Base-by-base conservation (phyloP, 1,140 invertebrate species). In the Aradophagus sp. region DNA sequence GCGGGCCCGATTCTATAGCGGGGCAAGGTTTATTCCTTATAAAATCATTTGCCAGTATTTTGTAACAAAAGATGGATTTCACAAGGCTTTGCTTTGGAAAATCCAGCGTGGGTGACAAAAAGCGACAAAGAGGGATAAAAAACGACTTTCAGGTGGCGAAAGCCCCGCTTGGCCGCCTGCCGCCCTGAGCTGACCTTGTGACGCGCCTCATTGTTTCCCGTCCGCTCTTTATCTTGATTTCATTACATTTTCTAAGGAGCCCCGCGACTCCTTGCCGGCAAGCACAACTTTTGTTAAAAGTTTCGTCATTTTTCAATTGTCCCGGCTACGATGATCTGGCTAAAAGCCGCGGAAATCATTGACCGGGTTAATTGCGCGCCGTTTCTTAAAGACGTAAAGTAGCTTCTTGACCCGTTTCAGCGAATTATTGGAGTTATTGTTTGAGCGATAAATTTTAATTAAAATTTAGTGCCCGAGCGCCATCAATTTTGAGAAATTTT, bases 221-320 rank as follows among this genome's bases (percentile, higher is more conserved):
- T 36, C 52, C 26, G 44, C 45, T 58, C 63, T 68, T 69, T 66
- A 73, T 65, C 71, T 58, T 42, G 61, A 69, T 73, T 73, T 69
- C 61, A 73, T 73, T 73, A 73, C 42, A 39, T 69, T 73, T 69
- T 68, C 65, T 58, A 59, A 63, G 52, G 45, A 29, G 36, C 15
- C 31, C 7, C 12, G n/a, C n/a, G 12, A 31, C 41, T 61, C 53
- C n/a, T 39, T 32, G 17, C 34, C 39, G 19, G 26, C 38, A 58
- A 62, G 20, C 4, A 50, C 41, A 73, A 62, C 56, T 65, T 71
- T 59, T 29, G 34, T 32, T 27, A 16, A 52, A 62, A 58, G 50
- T 56, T 69, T 56, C 58, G 44, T 44, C 50, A 69, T 63, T 62
- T 63, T 58, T 63, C 38, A 45, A 31, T n/a, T n/a, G n/a, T n/a